These are phyloP conservation scores for Magallana angulata DNA, from an alignment of 1,140 invertebrate species.

Conservation along the genomic window DNA sequence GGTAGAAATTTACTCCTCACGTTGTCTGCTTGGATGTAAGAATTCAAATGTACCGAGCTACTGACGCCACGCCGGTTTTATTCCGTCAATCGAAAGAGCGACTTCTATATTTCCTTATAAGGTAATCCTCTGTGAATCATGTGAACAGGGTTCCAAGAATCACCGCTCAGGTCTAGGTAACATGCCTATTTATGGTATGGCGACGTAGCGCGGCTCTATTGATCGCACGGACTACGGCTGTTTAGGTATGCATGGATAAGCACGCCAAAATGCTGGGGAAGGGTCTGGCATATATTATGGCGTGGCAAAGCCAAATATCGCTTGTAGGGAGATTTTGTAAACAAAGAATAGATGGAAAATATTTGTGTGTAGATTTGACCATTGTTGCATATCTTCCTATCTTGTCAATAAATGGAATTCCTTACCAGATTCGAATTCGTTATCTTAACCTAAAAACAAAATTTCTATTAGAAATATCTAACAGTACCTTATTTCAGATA, in stretches of 20 bases:
- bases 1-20: conserved; percentile 64
- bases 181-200: conserved; percentile 35
- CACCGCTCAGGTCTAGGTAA: conserved; percentile 11
- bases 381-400: neutral
- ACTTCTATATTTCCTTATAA: conserved; percentile 3
- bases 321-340: neutral
- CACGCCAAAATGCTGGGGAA: conserved; percentile 7
- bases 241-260: conserved; percentile 26
- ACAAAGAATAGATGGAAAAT: neutral
- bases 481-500: too few relatives aligned
- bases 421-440: too few relatives aligned
- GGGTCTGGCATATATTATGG: neutral
- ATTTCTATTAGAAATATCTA: too few relatives aligned
- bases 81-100: neutral
- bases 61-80: conserved; percentile 28
- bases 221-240: neutral
- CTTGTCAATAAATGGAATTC: too few relatives aligned
- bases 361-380: neutral
- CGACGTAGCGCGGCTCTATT: conserved; percentile 5
- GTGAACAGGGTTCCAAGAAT: conserved; percentile 26
- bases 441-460: too few relatives aligned
- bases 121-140: neutral
- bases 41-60: conserved; percentile 14
- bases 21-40: neutral
- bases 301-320: neutral